phyloP scores from a whole-genome alignment of 2,888 invertebrate genomes.

The Cosmopolites sordidus region DNA sequence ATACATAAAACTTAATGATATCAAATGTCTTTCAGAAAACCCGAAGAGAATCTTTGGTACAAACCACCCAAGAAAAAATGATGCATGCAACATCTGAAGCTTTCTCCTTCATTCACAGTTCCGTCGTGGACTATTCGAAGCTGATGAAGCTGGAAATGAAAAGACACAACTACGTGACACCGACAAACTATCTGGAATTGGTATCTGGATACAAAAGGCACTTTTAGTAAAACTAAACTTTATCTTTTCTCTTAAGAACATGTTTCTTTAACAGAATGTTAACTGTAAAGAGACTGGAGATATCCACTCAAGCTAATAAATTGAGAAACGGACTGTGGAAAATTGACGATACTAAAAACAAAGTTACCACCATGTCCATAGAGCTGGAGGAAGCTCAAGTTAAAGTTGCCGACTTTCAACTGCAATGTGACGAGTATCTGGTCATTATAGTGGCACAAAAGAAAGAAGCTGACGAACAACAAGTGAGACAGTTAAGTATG shows the following conservation, averaged over 20 bases:
- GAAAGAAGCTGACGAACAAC: conserved; percentile 77
- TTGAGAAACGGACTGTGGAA: conserved; percentile 78
- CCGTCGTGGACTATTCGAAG: conserved; percentile 68
- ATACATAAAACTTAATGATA: too few relatives aligned
- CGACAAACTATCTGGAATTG: conserved; percentile 81
- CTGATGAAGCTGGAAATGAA: conserved; percentile 75
- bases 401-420: conserved; percentile 71
- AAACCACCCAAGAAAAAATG: conserved; percentile 55
- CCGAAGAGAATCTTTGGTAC: conserved; percentile 41
- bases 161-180: conserved; percentile 82
- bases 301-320: conserved; percentile 72
- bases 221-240: neutral
- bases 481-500: conserved; percentile 31
- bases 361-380: conserved; percentile 78
- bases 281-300: conserved; percentile 63
- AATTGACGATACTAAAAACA: conserved; percentile 78
- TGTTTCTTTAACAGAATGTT: conserved; percentile 56
- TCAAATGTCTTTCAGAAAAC: conserved; percentile 33
- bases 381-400: conserved; percentile 75
- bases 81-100: conserved; percentile 66
- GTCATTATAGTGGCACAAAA: conserved; percentile 76
- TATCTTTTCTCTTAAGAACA: too few relatives aligned
- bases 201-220: conserved; percentile 79
- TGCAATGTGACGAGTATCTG: conserved; percentile 82
- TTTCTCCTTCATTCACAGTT: conserved; percentile 78